Base-by-base conservation (phyloP, 1,140 invertebrate genomes). In the Oscheius sp. region DNA sequence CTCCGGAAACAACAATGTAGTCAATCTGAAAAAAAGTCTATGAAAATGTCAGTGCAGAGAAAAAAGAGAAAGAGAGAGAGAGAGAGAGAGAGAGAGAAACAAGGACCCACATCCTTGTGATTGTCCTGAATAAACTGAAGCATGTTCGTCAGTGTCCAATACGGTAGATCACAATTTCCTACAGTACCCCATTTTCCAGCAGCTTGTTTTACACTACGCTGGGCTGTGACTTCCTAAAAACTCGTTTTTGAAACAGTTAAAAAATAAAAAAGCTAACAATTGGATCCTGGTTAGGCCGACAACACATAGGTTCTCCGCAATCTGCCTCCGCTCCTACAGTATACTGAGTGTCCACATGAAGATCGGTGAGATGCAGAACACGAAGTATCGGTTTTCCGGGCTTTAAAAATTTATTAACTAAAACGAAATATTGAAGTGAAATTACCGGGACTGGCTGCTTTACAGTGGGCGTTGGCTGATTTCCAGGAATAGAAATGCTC, bases 101-200 rank as follows among this genome's bases (percentile, higher is more conserved):
- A 13, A 32, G 28, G 49, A 35, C 29, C 35, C 59, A 79, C 75
- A 34, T 75, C 63, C 42, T 81, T 79, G n/a, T 79, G 75, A n/a
- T 61, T 71, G 26, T 31, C 46, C 3, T 63, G 29, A 55, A 76
- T 73, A 36, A 75, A 71, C 34, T 79, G 29, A 4, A 81, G 49
- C 79, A 82, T 76, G 38, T 75, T 72, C 15, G 71, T 79, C 32
- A 83, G 35, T 18, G 73, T 38, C 81, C 81, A 81, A 61, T 79
- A 73, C 1, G 79, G 81, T 20, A 74, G 46, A 68, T 80, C 77
- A 32, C 81, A 81, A 20, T 69, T 76, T 15, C 76, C 78, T 23
- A 75, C 31, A 34, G 38, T 74, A 58, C 76, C 77, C 78, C 76
- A 76, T 34, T 77, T 64, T 13, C 72, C 76, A 35, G 74, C 77